Evolutionary conservation across 1,140 invertebrate genomes (phyloP), one percentile per base, ranked within the genome.

Genomic region (Neodiprion pinetum): DNA sequence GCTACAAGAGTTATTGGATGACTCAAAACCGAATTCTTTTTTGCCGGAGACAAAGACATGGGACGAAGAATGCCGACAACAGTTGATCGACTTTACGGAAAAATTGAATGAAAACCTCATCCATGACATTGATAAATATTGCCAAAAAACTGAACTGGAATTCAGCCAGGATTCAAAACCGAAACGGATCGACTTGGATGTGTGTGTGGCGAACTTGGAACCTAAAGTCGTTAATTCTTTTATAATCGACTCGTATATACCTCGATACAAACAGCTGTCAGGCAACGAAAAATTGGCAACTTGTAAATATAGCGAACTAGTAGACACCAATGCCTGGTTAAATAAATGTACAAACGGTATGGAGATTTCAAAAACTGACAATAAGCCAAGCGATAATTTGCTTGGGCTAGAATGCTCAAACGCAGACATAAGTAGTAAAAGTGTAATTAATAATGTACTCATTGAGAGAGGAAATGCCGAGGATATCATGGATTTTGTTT

Each of bases 51-150:
- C 90, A 28, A 84, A 88, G 40, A 86, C 86, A 0, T 93, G 92
- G 90, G 90, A 89, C 77, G 90, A 93, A 81, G 92, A 93, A 75
- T 91, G 91, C 71, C 88, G 90, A 74, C 91, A 91, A 78, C 92
- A 95, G 82, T 86, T 95, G 66, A 92, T 92, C 3, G 93, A 95
- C 78, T 95, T 95, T 78, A 94, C 94, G 1, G 94, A 96, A 80
- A 93, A 94, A 81, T 83, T 94, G 7, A 91, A 90, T 74, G 94
- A 94, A 80, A 94, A 94, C 80, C 85, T 95, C 48, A 88, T 95
- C 67, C 90, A 93, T 73, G 93, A 95, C 86, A 92, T 95, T 68
- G 93, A 95, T 80, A 92, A 93, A 82, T 95, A 91, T 72, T 83
- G 82, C 72, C 79, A 82, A 14, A 82, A 79, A 71, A 77, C 71